phyloP scores from a whole-genome alignment of 2,797 vertebrate species.

The Halcyon badia region DNA sequence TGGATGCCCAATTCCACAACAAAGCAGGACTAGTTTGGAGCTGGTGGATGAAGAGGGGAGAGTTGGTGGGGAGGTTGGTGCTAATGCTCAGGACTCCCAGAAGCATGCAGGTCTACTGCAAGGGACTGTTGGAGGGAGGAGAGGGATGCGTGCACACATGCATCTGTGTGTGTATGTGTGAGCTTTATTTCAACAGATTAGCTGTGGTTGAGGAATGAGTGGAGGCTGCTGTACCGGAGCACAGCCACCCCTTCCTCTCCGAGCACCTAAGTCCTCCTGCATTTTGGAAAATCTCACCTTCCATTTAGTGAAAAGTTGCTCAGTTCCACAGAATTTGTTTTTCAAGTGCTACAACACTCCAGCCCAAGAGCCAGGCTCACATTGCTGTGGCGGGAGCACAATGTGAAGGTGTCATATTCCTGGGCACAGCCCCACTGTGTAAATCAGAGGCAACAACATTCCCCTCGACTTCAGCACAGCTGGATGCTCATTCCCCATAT shows the following conservation, averaged over 20 bases:
- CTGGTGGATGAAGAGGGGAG: background rate
- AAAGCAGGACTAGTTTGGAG: background rate
- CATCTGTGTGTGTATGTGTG: background rate
- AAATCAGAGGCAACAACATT: fast-evolving
- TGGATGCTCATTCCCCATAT: background rate
- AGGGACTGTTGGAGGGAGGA: fast-evolving
- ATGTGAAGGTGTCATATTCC: background rate
- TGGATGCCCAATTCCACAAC: background rate
- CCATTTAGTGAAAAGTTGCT: background rate
- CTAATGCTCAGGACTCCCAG: background rate
- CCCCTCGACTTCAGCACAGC: background rate
- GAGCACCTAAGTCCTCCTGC: background rate
- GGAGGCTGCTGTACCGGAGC: fast-evolving
- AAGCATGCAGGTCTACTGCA: fast-evolving
- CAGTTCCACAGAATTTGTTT: background rate
- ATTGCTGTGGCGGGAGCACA: fast-evolving
- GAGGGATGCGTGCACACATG: background rate
- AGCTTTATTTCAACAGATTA: background rate
- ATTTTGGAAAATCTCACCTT: background rate
- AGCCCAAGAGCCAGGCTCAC: background rate
- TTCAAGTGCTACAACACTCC: fast-evolving
- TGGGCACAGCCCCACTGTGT: fast-evolving
- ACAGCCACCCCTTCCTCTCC: background rate
- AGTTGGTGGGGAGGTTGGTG: background rate
- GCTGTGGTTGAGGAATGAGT: background rate